A percentile compares a stretch with the other conserved stretches of the same genome.
These are phyloP conservation scores for Sanderia malayensis DNA, from an alignment of 30 jellyfish, hydroid and myxozoan species.

Conservation along the genomic window DNA sequence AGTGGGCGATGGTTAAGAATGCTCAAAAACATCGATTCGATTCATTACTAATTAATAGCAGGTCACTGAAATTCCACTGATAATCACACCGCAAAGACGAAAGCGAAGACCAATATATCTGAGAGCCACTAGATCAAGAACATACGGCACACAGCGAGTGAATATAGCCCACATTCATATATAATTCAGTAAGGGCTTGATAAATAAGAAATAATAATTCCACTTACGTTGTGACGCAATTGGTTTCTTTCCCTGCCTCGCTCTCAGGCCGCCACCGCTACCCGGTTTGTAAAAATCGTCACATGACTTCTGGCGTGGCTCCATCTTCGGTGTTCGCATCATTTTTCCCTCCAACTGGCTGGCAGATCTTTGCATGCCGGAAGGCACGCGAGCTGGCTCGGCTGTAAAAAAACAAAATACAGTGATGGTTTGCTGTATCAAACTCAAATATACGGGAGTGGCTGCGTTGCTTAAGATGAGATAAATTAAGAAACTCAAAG, in stretches of 20 bases:
- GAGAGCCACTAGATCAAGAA: too few relatives aligned
- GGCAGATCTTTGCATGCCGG: conserved; percentile 94
- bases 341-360: conserved; percentile 81
- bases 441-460: too few relatives aligned
- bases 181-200: too few relatives aligned
- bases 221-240: conserved; percentile 93
- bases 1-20: too few relatives aligned
- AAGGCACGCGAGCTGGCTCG: conserved; percentile 21
- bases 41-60: not conserved
- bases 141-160: too few relatives aligned
- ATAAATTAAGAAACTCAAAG: not conserved
- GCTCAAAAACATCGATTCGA: conserved; percentile 1
- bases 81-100: not conserved
- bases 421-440: too few relatives aligned
- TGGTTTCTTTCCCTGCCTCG: conserved; percentile 65
- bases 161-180: too few relatives aligned
- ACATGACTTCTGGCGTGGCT: conserved; percentile 96
- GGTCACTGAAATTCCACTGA: not conserved
- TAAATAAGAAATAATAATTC: not conserved
- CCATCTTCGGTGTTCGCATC: conserved; percentile 76
- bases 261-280: conserved; percentile 45
- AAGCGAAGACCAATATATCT: too few relatives aligned
- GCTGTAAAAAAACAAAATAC: conserved; percentile 10
- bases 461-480: too few relatives aligned
- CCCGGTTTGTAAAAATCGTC: conserved; percentile 69